Base-by-base conservation (phyloP, 2,797 vertebrate species). In the Peromyscus attwateri region DNA sequence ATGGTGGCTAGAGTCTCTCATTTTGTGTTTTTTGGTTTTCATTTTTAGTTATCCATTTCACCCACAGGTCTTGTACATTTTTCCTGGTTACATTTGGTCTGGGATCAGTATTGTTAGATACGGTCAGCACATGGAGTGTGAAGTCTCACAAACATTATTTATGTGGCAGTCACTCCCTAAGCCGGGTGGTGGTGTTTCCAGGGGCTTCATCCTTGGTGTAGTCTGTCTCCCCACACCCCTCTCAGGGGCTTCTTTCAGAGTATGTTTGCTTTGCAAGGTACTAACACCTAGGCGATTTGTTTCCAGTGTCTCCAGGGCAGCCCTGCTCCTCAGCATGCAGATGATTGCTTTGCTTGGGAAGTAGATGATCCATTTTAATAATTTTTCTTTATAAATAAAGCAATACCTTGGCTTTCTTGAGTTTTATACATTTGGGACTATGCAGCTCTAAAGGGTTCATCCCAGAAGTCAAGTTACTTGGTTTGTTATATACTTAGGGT, bases 381-480 rank as follows among this genome's bases (percentile, higher is more conserved):
- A 17, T 85, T 95, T 73, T 76, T 21, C 52, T 95, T 93, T 92
- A 88, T 52, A 88, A 57, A 43, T 96, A 27, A 97, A 97, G 25
- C 7, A n/a, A 12, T 93, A 29, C 37, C 81, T 97, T 91, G 92
- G 21, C 96, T 97, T 79, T 84, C 0, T 1, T 92, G 80, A 95
- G n/a, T 49, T 76, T n/a, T 95, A 29, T 92, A 4, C 3, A 62
- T 91, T 95, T 66, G n/a, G 46, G 76, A 88, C 27, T 75, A 66
- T 89, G 83, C 5, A 93, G 4, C 6, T 92, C 60, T 81, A 68
- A 87, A 95, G n/a, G 14, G n/a, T 68, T 12, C 43, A 40, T 62
- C 23, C 8, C 77, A 85, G 70, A 92, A 90, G 60, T 93, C 64
- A 92, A 11, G 37, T 95, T 93, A 71, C 76, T 91, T 93, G 31